phyloP scores from a whole-genome alignment of 2,113 vertebrate genomes.

The Perca flavescens region DNA sequence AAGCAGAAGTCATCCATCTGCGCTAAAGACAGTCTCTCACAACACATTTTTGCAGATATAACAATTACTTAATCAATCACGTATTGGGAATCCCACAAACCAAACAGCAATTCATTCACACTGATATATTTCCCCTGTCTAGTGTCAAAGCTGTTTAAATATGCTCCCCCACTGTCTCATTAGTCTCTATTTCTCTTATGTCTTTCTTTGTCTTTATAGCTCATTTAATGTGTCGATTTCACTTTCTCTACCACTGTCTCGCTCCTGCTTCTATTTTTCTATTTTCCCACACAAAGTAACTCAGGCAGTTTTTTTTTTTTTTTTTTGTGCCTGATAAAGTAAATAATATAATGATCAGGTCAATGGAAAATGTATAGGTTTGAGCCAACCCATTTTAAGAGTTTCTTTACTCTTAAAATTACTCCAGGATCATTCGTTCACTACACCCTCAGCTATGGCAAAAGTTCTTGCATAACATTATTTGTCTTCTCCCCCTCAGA shows the following conservation, averaged over 20 bases:
- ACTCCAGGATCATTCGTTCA: neutral
- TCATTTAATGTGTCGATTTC: conserved; percentile 32
- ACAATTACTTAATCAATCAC: conserved; percentile 22
- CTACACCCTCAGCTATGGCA: neutral
- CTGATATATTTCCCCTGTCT: conserved; percentile 27
- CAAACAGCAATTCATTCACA: conserved; percentile 42
- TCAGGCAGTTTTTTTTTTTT: neutral
- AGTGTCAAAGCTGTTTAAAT: conserved; percentile 42
- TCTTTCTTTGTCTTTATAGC: conserved; percentile 9
- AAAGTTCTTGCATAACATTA: neutral
- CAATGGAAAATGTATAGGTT: too few species aligned
- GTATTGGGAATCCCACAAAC: conserved; percentile 21
- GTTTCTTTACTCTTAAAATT: too few species aligned
- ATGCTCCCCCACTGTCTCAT: conserved; percentile 31
- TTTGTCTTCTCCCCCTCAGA: neutral
- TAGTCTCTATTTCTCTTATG: neutral
- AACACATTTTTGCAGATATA: conserved; percentile 12
- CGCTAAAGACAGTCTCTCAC: neutral
- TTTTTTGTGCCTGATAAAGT: conserved; percentile 9
- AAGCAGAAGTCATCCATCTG: conserved; percentile 20
- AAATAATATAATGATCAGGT: conserved; percentile 52
- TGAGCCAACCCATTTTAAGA: neutral
- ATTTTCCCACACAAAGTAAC: conserved; percentile 18
- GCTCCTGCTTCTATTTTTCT: neutral
- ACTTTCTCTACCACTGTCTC: conserved; percentile 9